Evolutionary conservation across 1,140 invertebrate species (phyloP), one percentile per base, ranked within the genome.

Genomic region (Uloborus diversus): DNA sequence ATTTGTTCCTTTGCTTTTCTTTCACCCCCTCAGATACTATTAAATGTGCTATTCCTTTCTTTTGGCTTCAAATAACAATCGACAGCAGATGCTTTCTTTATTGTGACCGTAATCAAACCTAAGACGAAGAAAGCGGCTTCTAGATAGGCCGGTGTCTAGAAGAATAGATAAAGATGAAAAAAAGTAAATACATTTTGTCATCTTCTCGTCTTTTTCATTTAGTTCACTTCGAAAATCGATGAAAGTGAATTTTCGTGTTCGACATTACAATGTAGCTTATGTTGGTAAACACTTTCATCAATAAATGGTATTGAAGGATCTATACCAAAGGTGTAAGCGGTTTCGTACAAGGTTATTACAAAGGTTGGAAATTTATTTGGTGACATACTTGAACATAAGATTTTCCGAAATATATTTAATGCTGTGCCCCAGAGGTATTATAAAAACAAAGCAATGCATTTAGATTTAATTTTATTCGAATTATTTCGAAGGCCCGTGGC

Each of bases 51-150:
- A 62, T 73, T 65, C 32, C 28, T 76, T 65, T 64, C 73, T 65
- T 56, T 61, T 33, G 30, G 59, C 61, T 76, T 65, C 73, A 76
- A 76, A 76, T 76, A 76, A 76, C 61, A 76, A 76, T 65, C 61
- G 61, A 65, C 62, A 65, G 59, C 57, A 62, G 56, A 62, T 73
- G 57, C 61, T 65, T 76, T 76, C 62, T 65, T 65, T 65, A 57
- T 65, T 56, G 61, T 65, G 59, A 65, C 73, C 61, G 47, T 76
- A 76, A 76, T 76, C 59, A 76, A 76, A 76, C 35, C 27, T 49
- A 62, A 73, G 57, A 51, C 28, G 64, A 30, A 61, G 14, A 17
- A 28, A 64, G 35, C 14, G 13, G 17, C 3, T n/a, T 30, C n/a
- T 4, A n/a, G 23, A 14, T 27, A 28, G 27, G 32, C 14, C 35